Evolutionary conservation across 2,113 vertebrate species (phyloP), one percentile per base, ranked within the genome.

Genomic region (Misgurnus anguillicaudatus): DNA sequence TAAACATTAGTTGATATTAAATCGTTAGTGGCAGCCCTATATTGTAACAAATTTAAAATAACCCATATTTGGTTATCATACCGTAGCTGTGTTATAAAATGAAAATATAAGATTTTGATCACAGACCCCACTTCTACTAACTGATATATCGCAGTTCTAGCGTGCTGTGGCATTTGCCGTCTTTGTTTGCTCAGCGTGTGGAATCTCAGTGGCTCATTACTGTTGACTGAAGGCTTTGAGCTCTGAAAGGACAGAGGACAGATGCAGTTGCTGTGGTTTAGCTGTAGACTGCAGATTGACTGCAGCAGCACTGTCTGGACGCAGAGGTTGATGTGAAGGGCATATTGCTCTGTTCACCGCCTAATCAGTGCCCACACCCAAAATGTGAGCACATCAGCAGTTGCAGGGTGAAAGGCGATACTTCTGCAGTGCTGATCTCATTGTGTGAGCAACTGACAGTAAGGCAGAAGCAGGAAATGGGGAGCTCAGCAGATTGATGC

Each of bases 201-300:
- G 79, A 65, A 58, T 36, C 21, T 79, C 71, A 55, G 13, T 39
- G 47, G 73, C 77, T 53, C 51, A 85, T 89, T 79, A 78, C 38
- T 48, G 62, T 63, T 75, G 68, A 80, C 74, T 53, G 67, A 77
- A 21, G 65, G 83, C 78, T 77, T 70, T 61, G 24, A 69, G 69
- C 75, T 67, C 74, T 63, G 78, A 84, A 83, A 78, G 63, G 69
- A 61, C 77, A 80, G 76, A 73, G 80, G 85, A 83, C 80, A 51
- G 70, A 76, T 68, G 58, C 24, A 57, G 53, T 48, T 13, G 6
- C 63, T 79, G 39, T 21, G 78, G 11, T 81, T 86, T 78, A 83
- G 86, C 87, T 84, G 62, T 82, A 41, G 60, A 80, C 79, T 77
- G 80, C 85, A 85, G 83, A 85, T 88, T 86, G 80, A 80, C 84